A percentile compares a stretch with the other conserved stretches of the same genome.
Conservation (phyloP, 2,113 vertebrate genomes). For the Nibea coibor region DNA sequence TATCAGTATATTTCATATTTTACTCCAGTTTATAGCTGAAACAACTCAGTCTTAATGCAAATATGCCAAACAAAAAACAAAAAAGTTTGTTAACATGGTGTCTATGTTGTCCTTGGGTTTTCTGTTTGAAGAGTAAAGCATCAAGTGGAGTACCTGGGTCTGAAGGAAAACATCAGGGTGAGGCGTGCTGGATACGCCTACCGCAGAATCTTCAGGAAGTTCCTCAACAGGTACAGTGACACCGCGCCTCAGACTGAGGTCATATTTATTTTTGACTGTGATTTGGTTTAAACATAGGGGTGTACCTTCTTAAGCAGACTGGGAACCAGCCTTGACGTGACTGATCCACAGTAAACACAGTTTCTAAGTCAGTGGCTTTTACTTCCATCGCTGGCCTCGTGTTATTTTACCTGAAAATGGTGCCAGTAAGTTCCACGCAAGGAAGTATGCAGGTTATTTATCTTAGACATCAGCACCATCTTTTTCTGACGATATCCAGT, state of each 20-base stretch:
- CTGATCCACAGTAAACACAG: too few relatives aligned
- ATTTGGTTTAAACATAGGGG: neutral
- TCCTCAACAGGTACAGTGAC: constrained; percentile 91
- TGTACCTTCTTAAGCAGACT: neutral
- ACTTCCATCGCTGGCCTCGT: too few relatives aligned
- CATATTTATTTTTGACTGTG: neutral
- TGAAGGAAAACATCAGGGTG: constrained; percentile 98
- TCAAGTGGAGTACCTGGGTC: constrained; percentile 96
- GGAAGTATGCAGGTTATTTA: too few relatives aligned
- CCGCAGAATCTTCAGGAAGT: constrained; percentile 94
- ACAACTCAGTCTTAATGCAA: neutral
- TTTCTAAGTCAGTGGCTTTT: too few relatives aligned
- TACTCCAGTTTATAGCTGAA: neutral
- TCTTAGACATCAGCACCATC: too few relatives aligned
- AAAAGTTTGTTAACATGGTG: neutral
- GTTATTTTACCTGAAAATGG: too few relatives aligned
- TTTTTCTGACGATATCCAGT: too few relatives aligned
- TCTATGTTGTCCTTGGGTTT: constrained; percentile 3
- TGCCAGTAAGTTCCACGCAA: too few relatives aligned
- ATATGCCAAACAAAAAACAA: neutral
- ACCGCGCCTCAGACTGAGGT: neutral
- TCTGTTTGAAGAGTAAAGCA: constrained; percentile 90
- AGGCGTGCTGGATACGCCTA: constrained; percentile 98
- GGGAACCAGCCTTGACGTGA: too few relatives aligned
- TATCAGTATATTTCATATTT: neutral